Percentiles rank a stretch among this genome's conserved stretches.
Conservation (phyloP, 2,113 vertebrate genomes). For the Pituophis catenifer region DNA sequence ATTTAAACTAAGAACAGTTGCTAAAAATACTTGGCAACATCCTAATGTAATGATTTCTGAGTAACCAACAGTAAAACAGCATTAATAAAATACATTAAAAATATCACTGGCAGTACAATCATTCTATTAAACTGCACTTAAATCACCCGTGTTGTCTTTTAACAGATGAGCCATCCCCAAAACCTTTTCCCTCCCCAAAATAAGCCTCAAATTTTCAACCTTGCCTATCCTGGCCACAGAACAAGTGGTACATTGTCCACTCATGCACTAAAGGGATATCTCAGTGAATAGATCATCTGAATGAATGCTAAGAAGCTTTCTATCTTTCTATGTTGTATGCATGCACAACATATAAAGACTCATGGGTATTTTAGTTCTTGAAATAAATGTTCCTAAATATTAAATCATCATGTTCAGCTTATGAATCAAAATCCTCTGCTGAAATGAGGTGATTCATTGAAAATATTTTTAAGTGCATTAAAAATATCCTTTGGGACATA, state of each 20-base stretch:
- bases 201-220: background rate
- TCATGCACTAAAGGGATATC: background rate
- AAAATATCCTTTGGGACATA: background rate
- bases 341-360: background rate
- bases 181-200: background rate
- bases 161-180: background rate
- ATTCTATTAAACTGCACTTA: background rate
- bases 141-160: background rate
- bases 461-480: background rate
- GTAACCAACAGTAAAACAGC: background rate
- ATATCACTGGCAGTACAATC: background rate
- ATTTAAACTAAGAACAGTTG: background rate
- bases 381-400: conserved; percentile 53
- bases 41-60: background rate
- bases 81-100: background rate
- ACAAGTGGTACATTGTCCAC: background rate
- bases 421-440: conserved; percentile 29
- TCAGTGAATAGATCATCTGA: conserved; percentile 19
- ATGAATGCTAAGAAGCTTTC: background rate
- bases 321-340: background rate
- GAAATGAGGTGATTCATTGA: conserved; percentile 46
- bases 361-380: conserved; percentile 42
- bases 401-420: conserved; percentile 49
- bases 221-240: background rate
- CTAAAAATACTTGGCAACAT: background rate